Base-by-base conservation (phyloP, 2,888 invertebrate genomes). In the Oscheius sp. region DNA sequence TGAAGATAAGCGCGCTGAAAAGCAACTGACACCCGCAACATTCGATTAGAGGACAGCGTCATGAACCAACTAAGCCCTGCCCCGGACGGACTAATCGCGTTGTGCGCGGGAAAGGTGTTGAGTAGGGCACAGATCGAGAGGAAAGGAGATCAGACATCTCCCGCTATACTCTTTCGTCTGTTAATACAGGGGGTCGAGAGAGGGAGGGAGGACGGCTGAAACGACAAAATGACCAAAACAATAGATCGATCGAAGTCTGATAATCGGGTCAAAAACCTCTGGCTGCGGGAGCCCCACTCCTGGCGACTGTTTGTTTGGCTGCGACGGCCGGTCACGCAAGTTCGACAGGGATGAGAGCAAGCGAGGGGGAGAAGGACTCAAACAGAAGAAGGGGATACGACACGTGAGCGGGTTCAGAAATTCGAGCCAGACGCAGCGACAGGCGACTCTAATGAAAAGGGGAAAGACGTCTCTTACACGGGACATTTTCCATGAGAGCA, bases 181-280 rank as follows among this genome's bases (percentile, higher is more conserved):
- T 36, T 36, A 14, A 36, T 20, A 41, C n/a, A 17, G 14, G 41
- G 41, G 20, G 5, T 41, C 41, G 41, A 17, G n/a, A 17, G 41
- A 41, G 47, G 20, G 24, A n/a, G n/a, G 14, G 33, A 50, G 50
- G 50, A 22, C 12, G 28, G 30, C 4, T 14, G 28, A 17, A 30
- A 50, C n/a, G 41, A 41, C 41, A 24, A 47, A 30, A 51, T 8
- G 30, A 12, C 17, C 17, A 12, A 24, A 54, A 28, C 9, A n/a
- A 54, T 1, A 17, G 14, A 54, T 54, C 54, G 54, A 54, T 54
- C 36, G 14, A 36, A 54, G 20, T 36, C 54, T 33, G 59, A 41
- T 59, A 59, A 59, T 59, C 44, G 59, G 44, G 59, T 59, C 59
- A 59, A 59, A 59, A 59, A 59, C 59, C n/a, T 14, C 59, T 59